phyloP scores from a whole-genome alignment of 2,113 vertebrate genomes.

The Calidris pugnax region DNA sequence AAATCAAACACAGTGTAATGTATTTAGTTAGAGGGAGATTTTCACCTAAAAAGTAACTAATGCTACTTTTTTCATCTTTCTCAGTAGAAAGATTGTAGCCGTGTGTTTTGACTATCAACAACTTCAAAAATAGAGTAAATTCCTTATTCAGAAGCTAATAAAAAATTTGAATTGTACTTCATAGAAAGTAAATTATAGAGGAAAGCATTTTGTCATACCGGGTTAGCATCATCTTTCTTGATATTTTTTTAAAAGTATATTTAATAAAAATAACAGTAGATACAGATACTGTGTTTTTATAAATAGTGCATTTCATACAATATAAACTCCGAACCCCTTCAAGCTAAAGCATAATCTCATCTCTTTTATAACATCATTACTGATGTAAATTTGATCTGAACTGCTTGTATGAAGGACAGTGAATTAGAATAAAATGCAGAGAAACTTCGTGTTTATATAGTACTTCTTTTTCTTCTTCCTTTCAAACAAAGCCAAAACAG shows the following conservation, averaged over 20 bases:
- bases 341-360: background rate
- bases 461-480: background rate
- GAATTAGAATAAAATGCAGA: background rate
- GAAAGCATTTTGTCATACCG: conserved; percentile 2
- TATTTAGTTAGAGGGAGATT: conserved; percentile 29
- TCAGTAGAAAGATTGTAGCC: conserved; percentile 29
- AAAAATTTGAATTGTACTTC: conserved; percentile 30
- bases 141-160: conserved; percentile 38
- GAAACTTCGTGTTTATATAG: background rate
- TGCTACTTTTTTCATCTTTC: conserved; percentile 33
- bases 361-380: background rate
- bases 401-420: background rate
- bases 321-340: background rate
- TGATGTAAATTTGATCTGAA: background rate
- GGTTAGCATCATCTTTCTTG: background rate
- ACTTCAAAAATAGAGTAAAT: conserved; percentile 46
- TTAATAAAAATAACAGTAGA: background rate
- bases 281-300: background rate
- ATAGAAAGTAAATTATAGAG: conserved; percentile 27
- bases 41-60: background rate
- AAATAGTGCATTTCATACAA: background rate
- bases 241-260: conserved; percentile 8
- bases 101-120: conserved; percentile 34
- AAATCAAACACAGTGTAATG: background rate
- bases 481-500: background rate